These are phyloP conservation scores for Tauraco hartlaubi DNA, from an alignment of 2,797 vertebrate genomes.

Conservation along the genomic window DNA sequence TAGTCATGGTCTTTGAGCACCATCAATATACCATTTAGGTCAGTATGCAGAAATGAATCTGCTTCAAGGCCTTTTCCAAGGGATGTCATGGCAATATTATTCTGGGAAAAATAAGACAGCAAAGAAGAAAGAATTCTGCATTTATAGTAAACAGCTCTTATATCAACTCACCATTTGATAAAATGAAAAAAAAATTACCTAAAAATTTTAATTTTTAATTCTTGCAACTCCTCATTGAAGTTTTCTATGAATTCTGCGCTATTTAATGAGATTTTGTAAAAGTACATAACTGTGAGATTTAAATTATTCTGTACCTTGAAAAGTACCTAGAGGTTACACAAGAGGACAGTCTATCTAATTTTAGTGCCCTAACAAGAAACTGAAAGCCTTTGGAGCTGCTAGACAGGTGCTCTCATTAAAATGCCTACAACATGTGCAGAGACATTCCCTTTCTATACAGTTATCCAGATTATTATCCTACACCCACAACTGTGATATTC, in stretches of 20 bases:
- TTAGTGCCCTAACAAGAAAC: not conserved
- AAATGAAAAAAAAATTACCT: not conserved
- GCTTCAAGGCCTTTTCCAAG: not conserved
- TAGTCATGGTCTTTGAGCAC: not conserved
- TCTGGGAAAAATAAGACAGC: not conserved
- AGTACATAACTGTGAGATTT: not conserved
- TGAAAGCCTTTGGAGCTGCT: not conserved
- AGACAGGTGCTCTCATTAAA: not conserved
- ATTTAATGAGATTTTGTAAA: not conserved
- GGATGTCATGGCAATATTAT: not conserved
- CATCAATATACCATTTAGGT: not conserved
- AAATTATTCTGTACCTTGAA: not conserved
- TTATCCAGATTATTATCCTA: not conserved
- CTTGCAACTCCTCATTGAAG: not conserved
- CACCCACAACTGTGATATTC: not conserved
- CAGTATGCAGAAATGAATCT: not conserved
- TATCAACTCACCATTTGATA: not conserved
- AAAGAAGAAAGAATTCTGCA: not conserved
- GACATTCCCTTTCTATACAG: not conserved
- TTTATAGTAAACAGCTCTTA: not conserved
- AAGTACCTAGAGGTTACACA: not conserved
- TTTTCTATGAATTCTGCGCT: not conserved
- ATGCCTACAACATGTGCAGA: not conserved
- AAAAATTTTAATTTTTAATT: not conserved
- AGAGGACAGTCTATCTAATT: not conserved